Conservation (phyloP, 2,797 vertebrate genomes). For the Meda fulgida region DNA sequence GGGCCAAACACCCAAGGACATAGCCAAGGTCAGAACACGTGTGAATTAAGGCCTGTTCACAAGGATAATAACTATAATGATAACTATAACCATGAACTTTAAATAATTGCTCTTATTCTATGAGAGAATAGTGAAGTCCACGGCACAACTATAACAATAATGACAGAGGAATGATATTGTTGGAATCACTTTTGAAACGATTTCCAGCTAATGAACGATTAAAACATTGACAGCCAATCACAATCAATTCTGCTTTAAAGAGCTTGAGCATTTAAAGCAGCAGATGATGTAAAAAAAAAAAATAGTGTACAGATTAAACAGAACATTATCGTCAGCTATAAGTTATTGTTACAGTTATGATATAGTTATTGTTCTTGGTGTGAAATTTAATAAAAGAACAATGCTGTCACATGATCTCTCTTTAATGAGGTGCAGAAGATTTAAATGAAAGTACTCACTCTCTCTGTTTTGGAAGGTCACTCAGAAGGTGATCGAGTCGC, state of each 20-base stretch:
- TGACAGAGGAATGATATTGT: no score
- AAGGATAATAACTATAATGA: no score
- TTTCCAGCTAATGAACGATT: no score
- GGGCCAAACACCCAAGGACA: conserved; percentile 86
- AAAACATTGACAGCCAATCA: no score
- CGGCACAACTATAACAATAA: background rate
- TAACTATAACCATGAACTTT: background rate
- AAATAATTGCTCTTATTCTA: background rate
- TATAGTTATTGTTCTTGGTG: background rate
- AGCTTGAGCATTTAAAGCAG: no score
- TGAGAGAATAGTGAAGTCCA: background rate
- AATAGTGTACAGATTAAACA: no score
- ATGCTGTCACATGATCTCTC: background rate
- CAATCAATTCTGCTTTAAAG: no score
- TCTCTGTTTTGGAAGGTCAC: conserved; percentile 65
- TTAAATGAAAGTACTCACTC: background rate
- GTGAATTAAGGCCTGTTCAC: background rate
- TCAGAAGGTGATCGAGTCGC: conserved; percentile 76
- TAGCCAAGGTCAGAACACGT: conserved; percentile 79
- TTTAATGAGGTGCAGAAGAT: background rate
- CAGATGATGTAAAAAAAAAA: no score
- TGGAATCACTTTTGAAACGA: no score
- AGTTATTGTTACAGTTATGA: background rate
- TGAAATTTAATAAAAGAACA: no score
- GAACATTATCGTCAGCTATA: no score